Evolutionary conservation across 2,888 invertebrate genomes (phyloP).

Genomic region (Toxonevra muliebris): DNA sequence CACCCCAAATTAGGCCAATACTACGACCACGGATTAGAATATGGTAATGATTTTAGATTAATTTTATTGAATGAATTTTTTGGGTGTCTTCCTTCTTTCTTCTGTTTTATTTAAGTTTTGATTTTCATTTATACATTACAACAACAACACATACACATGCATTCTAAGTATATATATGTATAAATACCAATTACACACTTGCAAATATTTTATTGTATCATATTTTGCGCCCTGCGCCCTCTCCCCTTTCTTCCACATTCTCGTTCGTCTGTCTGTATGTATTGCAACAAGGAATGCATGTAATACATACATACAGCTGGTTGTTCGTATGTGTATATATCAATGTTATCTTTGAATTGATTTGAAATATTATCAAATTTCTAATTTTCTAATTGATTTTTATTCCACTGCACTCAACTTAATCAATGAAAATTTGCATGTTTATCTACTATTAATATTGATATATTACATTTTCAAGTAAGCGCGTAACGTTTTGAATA

Average conservation of each 20-base stretch:
- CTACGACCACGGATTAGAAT: conserved; percentile 91
- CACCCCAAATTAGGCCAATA: conserved; percentile 73
- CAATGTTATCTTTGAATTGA: no score
- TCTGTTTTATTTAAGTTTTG: neutral
- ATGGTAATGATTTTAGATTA: conserved; percentile 76
- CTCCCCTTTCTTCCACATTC: neutral
- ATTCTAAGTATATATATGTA: neutral
- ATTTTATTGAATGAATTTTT: conserved; percentile 26
- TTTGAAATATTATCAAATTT: no score
- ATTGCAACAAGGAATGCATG: neutral
- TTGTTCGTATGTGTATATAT: no score
- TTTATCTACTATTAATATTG: no score
- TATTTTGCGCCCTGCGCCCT: neutral
- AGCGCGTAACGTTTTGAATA: no score
- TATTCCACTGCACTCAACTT: no score
- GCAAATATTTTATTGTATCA: neutral
- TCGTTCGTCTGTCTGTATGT: neutral
- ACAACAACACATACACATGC: neutral
- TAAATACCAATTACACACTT: conserved; percentile 7
- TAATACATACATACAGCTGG: no score
- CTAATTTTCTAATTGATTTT: no score
- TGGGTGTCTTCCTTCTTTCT: conserved; percentile 24
- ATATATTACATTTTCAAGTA: no score
- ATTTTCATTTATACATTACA: no score
- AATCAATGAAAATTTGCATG: no score